Conservation (phyloP, 2,888 invertebrate species). For the Holacanthella duospinosa region DNA sequence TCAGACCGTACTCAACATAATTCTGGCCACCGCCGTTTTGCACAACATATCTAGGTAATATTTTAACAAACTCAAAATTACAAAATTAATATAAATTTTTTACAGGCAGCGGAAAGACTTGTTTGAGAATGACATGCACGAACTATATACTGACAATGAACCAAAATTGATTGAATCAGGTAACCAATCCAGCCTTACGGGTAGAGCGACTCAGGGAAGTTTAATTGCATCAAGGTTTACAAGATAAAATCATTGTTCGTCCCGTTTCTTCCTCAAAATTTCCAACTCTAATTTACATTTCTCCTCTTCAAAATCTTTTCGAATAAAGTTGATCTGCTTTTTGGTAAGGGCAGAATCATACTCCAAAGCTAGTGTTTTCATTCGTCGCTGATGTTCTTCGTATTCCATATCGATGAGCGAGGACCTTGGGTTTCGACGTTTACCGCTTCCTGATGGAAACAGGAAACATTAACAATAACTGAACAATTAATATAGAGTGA, state of each 20-base stretch:
- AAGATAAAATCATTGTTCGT: too few species aligned
- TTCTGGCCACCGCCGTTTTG: slow-evolving; percentile 1
- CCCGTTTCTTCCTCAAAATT: not conserved
- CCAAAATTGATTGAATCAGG: too few species aligned
- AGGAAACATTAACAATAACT: too few species aligned
- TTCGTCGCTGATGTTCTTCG: slow-evolving; percentile 2
- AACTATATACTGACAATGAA: too few species aligned
- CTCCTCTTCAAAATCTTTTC: not conserved
- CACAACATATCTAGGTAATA: slow-evolving; percentile 7
- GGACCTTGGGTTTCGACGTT: not conserved
- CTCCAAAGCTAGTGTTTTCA: not conserved
- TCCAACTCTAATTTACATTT: not conserved
- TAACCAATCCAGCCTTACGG: too few species aligned
- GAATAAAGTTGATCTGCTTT: not conserved
- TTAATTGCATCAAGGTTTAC: too few species aligned
- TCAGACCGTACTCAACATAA: not conserved
- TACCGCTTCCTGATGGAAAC: too few species aligned
- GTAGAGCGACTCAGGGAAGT: too few species aligned
- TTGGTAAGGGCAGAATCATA: not conserved
- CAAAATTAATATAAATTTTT: too few species aligned
- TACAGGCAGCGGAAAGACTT: not conserved
- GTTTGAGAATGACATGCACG: not conserved
- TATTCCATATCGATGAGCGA: slow-evolving; percentile 1
- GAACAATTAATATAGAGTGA: too few species aligned
- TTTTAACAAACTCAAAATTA: too few species aligned